Base-by-base conservation (phyloP, 2,888 invertebrate genomes). In the Adineta ricciae region DNA sequence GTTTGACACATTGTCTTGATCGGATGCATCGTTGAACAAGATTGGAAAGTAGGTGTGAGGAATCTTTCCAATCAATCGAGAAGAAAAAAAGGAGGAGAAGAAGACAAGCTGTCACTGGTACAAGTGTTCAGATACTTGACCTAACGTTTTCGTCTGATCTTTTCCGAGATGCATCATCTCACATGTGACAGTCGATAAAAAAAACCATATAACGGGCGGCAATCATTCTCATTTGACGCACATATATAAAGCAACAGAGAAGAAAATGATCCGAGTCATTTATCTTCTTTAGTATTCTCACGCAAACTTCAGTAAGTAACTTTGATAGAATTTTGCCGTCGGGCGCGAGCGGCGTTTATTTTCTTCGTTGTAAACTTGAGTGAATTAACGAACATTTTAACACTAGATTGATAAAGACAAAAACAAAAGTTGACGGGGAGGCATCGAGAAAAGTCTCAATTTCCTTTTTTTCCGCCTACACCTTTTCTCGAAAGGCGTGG, bases 331-430 rank as follows among this genome's bases (percentile, higher is more conserved):
- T 64, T 46, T 64, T 64, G 64, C 64, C 64, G 27, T 32, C 32
- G 14, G 64, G 64, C 64, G 27, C 7, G 16, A 64, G 64, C 32
- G 64, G 32, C 27, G 3, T 64, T 64, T 64, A 64, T 64, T 21
- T 9, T 52, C 21, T 52, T 52, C 52, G 1, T 64, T 64, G 32
- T 64, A 64, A 27, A 64, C 19, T 64, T 32, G 32, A 64, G 64
- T 64, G 64, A 64, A 64, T 64, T 64, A 64, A 64, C 64, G 64
- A 64, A 64, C 64, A 64, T 64, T 64, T 64, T 64, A 64, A 64
- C 64, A 64, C 64, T 64, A 64, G 27, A 16, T 64, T 64, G 64
- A 64, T 64, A 64, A 64, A 32, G 64, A 64, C 64, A 64, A 64
- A 64, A 64, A 36, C 27, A 64, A 64, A 64, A 19, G 2, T 32